phyloP scores from a whole-genome alignment of 2,888 invertebrate species.

The Osmoderma eremita region DNA sequence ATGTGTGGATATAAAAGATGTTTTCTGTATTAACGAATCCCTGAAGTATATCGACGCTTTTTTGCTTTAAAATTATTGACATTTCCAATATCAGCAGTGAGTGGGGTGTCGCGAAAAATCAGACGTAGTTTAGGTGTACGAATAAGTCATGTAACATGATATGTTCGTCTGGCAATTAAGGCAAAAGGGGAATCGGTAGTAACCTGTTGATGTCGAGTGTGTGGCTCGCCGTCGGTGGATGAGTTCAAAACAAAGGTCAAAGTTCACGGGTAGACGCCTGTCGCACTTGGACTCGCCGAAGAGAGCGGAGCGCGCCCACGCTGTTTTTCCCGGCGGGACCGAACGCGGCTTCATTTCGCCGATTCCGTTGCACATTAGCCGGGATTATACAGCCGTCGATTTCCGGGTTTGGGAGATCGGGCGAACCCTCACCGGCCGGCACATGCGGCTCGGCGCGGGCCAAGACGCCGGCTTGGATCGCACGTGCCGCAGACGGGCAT shows the following conservation, averaged over 20 bases:
- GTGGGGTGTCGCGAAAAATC: neutral
- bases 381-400: slow-evolving; percentile 42
- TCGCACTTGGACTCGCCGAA: slow-evolving; percentile 55
- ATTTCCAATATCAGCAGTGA: neutral
- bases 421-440: slow-evolving; percentile 42
- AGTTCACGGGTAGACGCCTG: slow-evolving; percentile 54
- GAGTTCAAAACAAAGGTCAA: slow-evolving; percentile 56
- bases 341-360: slow-evolving; percentile 41
- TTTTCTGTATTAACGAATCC: neutral
- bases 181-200: slow-evolving; percentile 21
- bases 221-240: slow-evolving; percentile 51
- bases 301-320: slow-evolving; percentile 50
- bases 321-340: slow-evolving; percentile 46
- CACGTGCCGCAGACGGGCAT: slow-evolving; percentile 45
- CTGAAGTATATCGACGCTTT: neutral
- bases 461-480: slow-evolving; percentile 42
- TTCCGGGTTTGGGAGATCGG: slow-evolving; percentile 45
- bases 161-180: slow-evolving; percentile 25
- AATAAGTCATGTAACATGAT: slow-evolving; percentile 8
- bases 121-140: neutral
- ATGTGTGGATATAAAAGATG: neutral
- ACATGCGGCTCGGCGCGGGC: slow-evolving; percentile 22
- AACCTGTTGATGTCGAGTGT: slow-evolving; percentile 52
- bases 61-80: neutral
- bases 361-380: slow-evolving; percentile 39